Base-by-base conservation (phyloP, 2,888 invertebrate genomes). In the Orchesellides sinensis region DNA sequence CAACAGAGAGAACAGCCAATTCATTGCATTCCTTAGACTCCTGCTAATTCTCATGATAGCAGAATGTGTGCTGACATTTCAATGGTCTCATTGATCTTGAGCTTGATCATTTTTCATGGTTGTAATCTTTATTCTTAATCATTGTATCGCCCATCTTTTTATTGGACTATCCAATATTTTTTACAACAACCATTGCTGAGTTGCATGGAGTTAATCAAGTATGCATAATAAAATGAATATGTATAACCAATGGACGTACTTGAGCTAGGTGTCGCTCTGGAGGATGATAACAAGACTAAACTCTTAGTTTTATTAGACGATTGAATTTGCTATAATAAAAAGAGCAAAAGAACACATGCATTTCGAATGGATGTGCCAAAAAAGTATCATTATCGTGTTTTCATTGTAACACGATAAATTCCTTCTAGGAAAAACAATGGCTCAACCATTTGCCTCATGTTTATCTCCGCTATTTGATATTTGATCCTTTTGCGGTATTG, bases 51-150 rank as follows among this genome's bases (percentile, higher is more conserved):
- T 2, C 23, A 52, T 14, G 5, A n/a, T n/a, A 10, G n/a, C 47
- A 47, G 3, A 47, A 10, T n/a, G n/a, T n/a, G n/a, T 17, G 40
- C 21, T 47, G 59, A 72, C 59, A 17, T 49, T 49, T 73, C 14
- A 73, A 63, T 63, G 63, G 23, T n/a, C 19, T 12, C 40, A 74
- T 74, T 54, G 61, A 75, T 75, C 66, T 45, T 75, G 47, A 68
- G 59, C 77, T 45, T 54, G 75, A 75, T 45, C 54, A 52, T 59
- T 59, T 10, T 29, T 59, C 29, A 52, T 59, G 2, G 17, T 23
- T 40, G 19, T 56, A 73, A 75, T 75, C 74, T 65, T 21, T 17
- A 54, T 35, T 66, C 65, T 75, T 74, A 73, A 75, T 66, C 61
- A 17, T 32, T 49, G 21, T 49, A 49, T 59, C 59, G 59, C 59